A percentile compares a stretch with the other conserved stretches of the same genome.
phyloP scores from a whole-genome alignment of 2,888 invertebrate genomes.

The Dioctria rufipes region DNA sequence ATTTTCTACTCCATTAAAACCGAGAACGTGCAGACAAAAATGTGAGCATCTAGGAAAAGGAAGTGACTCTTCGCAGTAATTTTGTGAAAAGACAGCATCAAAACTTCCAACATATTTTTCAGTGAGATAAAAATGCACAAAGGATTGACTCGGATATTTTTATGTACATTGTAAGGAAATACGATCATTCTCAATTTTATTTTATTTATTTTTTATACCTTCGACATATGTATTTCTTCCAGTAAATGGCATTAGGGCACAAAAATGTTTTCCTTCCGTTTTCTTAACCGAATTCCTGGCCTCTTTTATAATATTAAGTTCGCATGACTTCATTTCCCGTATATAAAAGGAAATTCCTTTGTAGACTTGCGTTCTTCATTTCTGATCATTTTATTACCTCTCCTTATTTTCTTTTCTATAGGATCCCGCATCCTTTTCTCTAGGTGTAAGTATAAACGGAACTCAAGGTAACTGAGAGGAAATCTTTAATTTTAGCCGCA shows the following conservation, averaged over 20 bases:
- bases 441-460: constrained; percentile 5
- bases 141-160: too few species aligned
- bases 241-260: background rate
- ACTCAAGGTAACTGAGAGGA: constrained; percentile 8
- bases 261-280: background rate
- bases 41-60: too few species aligned
- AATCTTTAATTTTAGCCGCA: constrained; percentile 27
- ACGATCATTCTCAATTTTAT: too few species aligned
- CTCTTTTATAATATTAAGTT: constrained; percentile 18
- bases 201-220: too few species aligned
- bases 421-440: background rate
- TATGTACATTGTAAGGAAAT: too few species aligned
- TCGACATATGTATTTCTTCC: background rate
- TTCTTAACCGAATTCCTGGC: background rate
- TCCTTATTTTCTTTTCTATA: background rate
- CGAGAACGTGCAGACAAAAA: too few species aligned
- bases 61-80: too few species aligned
- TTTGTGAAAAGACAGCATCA: too few species aligned
- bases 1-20: too few species aligned
- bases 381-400: constrained; percentile 41
- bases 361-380: constrained; percentile 5
- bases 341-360: constrained; percentile 27
- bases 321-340: constrained; percentile 28
- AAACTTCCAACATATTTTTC: too few species aligned
- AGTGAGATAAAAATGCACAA: too few species aligned